A percentile compares a stretch with the other conserved stretches of the same genome.
These are phyloP conservation scores for Melanotaenia duboulayi DNA, from an alignment of 2,113 vertebrate species.

Conservation along the genomic window DNA sequence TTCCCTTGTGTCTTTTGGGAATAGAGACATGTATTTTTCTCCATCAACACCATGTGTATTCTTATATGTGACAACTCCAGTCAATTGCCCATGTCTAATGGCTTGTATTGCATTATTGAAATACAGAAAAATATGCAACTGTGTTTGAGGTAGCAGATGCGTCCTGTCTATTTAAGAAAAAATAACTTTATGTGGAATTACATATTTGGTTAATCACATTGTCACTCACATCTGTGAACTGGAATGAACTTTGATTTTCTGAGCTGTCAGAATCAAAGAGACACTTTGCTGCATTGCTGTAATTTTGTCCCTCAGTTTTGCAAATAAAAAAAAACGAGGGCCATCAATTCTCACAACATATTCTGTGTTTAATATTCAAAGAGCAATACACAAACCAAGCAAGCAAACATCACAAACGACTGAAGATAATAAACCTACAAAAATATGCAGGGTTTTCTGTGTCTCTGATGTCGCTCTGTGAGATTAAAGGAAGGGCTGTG, in stretches of 20 bases:
- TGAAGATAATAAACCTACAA: slow-evolving; percentile 18
- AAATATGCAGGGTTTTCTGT: slow-evolving; percentile 18
- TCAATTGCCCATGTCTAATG: slow-evolving; percentile 70
- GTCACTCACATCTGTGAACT: slow-evolving; percentile 29
- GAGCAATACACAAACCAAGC: slow-evolving; percentile 9
- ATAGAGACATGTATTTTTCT: slow-evolving; percentile 20
- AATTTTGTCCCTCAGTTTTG: slow-evolving; percentile 19
- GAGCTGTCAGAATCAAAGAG: slow-evolving; percentile 32
- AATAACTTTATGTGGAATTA: slow-evolving; percentile 48
- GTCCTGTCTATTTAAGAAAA: slow-evolving; percentile 31
- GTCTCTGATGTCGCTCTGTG: slow-evolving; percentile 23
- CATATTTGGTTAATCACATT: slow-evolving; percentile 39
- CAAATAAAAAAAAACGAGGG: slow-evolving; percentile 31
- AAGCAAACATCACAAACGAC: slow-evolving; percentile 25
- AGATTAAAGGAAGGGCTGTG: slow-evolving; percentile 48
- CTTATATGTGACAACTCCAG: slow-evolving; percentile 65
- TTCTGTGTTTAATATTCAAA: slow-evolving; percentile 43
- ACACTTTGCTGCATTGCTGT: slow-evolving; percentile 6
- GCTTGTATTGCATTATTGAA: slow-evolving; percentile 49
- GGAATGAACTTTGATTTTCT: slow-evolving; percentile 51
- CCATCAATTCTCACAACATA: slow-evolving; percentile 29
- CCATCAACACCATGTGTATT: slow-evolving; percentile 60
- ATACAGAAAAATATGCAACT: slow-evolving; percentile 54
- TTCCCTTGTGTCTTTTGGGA: slow-evolving; percentile 38
- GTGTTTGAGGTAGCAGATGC: slow-evolving; percentile 41